Evolutionary conservation across 2,888 invertebrate genomes (phyloP).

Genomic region (Xanthia icteritia): DNA sequence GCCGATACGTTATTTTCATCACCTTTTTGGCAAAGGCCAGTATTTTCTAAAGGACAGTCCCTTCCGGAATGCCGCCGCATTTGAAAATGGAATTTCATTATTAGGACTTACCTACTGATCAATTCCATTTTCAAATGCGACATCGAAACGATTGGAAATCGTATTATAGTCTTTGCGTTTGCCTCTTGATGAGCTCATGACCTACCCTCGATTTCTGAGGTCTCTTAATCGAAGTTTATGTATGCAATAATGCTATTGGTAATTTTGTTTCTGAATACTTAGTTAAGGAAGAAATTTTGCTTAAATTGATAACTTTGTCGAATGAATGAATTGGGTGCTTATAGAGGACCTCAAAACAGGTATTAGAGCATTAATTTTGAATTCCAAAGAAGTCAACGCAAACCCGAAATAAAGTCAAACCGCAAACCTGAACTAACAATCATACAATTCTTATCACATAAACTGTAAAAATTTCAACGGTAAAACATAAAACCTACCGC

Average conservation of each 20-base stretch:
- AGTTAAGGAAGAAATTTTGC: neutral
- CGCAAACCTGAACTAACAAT: neutral
- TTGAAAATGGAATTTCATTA: neutral
- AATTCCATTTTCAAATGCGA: too few species aligned
- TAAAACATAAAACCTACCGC: conserved; percentile 6
- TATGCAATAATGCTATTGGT: neutral
- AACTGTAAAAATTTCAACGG: neutral
- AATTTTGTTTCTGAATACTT: neutral
- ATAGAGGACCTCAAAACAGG: neutral
- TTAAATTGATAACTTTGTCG: neutral
- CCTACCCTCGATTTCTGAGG: neutral
- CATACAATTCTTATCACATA: neutral
- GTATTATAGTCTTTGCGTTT: neutral
- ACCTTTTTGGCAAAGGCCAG: neutral
- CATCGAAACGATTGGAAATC: neutral
- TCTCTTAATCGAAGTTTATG: neutral
- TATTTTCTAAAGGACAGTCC: neutral
- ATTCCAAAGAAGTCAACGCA: neutral
- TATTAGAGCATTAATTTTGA: too few species aligned
- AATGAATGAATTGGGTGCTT: neutral
- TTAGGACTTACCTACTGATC: too few species aligned
- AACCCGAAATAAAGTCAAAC: neutral
- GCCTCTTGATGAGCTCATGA: neutral
- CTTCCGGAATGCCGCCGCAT: neutral
- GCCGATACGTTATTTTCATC: neutral